Conservation (phyloP, 2,797 vertebrate genomes). For the Oophaga sylvatica region DNA sequence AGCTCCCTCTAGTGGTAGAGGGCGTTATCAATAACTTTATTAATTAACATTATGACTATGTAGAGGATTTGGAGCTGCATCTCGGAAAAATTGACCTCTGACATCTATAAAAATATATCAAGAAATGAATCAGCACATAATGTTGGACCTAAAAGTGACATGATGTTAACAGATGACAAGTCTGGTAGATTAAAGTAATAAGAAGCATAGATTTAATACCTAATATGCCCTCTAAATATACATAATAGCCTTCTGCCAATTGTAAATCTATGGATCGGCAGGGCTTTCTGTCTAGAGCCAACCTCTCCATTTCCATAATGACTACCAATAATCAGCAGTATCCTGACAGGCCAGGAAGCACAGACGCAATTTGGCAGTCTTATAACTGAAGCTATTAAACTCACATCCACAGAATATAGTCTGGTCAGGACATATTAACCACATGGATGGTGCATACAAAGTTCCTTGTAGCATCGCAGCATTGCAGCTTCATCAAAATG, state of each 20-base stretch:
- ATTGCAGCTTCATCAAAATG: no score
- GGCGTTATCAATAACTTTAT: no score
- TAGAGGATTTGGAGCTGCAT: no score
- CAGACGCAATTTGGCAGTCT: neutral
- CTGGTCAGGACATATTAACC: neutral
- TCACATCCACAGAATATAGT: neutral
- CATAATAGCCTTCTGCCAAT: neutral
- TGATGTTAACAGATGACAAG: neutral
- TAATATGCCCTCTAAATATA: neutral
- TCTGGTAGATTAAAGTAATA: no score
- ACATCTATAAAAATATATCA: neutral
- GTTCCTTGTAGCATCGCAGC: neutral
- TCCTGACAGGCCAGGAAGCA: neutral
- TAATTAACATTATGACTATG: no score
- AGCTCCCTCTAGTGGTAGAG: no score
- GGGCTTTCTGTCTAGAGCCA: neutral
- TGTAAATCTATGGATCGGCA: neutral
- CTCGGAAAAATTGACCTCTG: no score
- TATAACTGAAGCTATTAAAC: neutral
- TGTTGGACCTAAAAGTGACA: neutral
- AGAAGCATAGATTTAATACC: neutral
- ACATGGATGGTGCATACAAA: neutral
- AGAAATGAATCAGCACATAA: neutral
- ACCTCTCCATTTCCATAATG: neutral
- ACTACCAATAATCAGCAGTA: constrained; percentile 5